These are phyloP conservation scores for Lipophrys pholis DNA, from an alignment of 2,113 vertebrate species.

Conservation along the genomic window DNA sequence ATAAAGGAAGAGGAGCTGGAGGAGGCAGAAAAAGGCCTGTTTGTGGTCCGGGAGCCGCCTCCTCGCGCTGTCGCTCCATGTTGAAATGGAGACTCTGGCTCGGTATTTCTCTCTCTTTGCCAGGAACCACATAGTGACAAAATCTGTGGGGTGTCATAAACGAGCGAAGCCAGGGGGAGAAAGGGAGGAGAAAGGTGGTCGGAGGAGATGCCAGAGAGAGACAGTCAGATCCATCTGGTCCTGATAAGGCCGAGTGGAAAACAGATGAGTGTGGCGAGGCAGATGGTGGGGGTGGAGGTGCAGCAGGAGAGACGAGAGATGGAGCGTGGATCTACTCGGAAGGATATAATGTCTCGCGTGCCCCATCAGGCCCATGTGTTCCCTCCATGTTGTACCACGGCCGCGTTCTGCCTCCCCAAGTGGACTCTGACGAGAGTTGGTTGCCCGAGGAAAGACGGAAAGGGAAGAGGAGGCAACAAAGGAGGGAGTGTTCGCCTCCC, in stretches of 20 bases:
- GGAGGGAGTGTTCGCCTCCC: slow-evolving; percentile 64
- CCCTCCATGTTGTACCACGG: neutral
- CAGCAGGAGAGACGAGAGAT: slow-evolving; percentile 38
- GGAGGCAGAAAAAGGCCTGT: slow-evolving; percentile 58
- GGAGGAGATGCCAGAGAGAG: slow-evolving; percentile 85
- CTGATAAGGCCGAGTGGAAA: slow-evolving; percentile 90
- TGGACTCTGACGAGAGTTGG: slow-evolving; percentile 52
- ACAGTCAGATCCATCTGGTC: slow-evolving; percentile 89
- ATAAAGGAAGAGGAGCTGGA: slow-evolving; percentile 38
- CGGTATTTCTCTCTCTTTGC: slow-evolving; percentile 86
- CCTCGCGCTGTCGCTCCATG: slow-evolving; percentile 78
- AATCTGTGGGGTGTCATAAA: slow-evolving; percentile 92
- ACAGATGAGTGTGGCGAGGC: slow-evolving; percentile 87
- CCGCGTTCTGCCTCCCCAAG: slow-evolving; percentile 40
- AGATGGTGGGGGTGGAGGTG: slow-evolving; percentile 61
- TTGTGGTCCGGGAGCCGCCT: slow-evolving; percentile 62
- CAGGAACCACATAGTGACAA: slow-evolving; percentile 95
- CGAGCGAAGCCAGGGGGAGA: slow-evolving; percentile 67
- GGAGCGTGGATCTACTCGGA: slow-evolving; percentile 71
- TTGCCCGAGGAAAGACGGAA: slow-evolving; percentile 59
- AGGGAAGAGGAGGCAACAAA: slow-evolving; percentile 65
- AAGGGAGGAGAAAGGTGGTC: slow-evolving; percentile 62
- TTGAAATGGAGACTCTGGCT: slow-evolving; percentile 88
- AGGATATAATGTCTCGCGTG: slow-evolving; percentile 75
- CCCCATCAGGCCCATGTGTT: slow-evolving; percentile 48